Base-by-base conservation (phyloP, 1,140 invertebrate species). In the Drosophila prosaltans region DNA sequence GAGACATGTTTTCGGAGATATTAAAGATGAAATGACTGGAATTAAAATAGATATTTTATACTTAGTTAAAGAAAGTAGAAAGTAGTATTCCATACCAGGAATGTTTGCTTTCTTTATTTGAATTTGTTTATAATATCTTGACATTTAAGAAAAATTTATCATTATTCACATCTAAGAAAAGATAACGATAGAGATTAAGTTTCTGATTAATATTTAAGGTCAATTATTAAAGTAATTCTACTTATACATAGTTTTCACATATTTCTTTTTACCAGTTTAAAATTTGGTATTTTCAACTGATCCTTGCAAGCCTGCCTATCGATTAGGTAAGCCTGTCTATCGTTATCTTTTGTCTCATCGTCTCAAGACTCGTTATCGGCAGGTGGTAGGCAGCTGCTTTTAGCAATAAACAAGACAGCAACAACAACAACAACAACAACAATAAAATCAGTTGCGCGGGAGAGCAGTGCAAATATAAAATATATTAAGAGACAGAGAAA, bases 381-480 rank as follows among this genome's bases (percentile, higher is more conserved):
- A 80, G 83, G 83, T 88, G 82, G 72, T 86, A 48, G 45, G 81
- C 82, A 86, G 76, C 77, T 72, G 70, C 74, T 64, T 74, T 72
- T 74, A 73, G 71, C 71, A 73, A 77, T 51, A 51, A 51, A 51
- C 21, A 51, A 51, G 2, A 51, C n/a, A 43, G 72, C 59, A 66
- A 69, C 40, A 76, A 48, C 70, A 48, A 26, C 30, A 43, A 48
- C 45, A 11, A 41, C 4, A 4, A 54, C 16, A 16, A 16, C 16
- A 16, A 16, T 16, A 16, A 55, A 28, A 26, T 40, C 32, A 26
- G 9, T 40, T 40, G 9, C 58, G 10, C 10, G 39, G 36, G 36
- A 60, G 58, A 41, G 36, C 58, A 26, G 11, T 26, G 39, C 3
- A 24, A 69, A 39, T 32, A 55, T 54, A 51, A 62, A 16, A 16